Evolutionary conservation across 1,140 invertebrate species (phyloP), one percentile per base, ranked within the genome.

Genomic region (Rhopalosiphum padi): DNA sequence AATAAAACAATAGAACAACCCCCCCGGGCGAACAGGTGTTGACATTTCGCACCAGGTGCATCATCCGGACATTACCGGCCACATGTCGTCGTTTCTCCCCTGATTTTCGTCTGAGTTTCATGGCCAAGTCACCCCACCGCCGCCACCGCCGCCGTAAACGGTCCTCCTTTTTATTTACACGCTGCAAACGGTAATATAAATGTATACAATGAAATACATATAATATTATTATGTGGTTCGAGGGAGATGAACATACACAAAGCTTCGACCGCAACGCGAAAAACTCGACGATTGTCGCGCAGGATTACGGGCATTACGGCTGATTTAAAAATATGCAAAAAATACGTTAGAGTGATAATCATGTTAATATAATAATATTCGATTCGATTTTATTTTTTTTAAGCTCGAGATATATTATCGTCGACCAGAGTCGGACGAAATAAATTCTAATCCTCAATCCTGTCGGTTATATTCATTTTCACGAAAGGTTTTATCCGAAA

Each of bases 1-100:
- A 86, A 55, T 86, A 93, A 93, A 85, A 93, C 91, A 93, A 92
- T 92, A 92, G 68, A 37, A 55, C 46, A 82, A 46, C n/a, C 90
- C 46, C 82, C 46, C 7, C 48, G 35, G 82, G 35, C 35, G 77
- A 93, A 93, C 91, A 93, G 91, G 91, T 93, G 91, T 93, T 93
- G 77, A 93, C 91, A 93, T 85, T 85, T 53, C 18, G 77, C 82
- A 86, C 91, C 91, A 85, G 91, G 91, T 93, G 91, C 91, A 55
- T 86, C 46, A 43, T 93, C 82, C 91, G 48, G 91, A 93, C 91
- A 53, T 93, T 85, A 93, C 48, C 35, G 48, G 82, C 91, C 91
- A 93, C 77, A 93, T 93, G 91, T 93, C 51, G 77, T 85, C 48
- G 25, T 82, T 83, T 41, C 48, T 30, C 82, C 82, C 48, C 48